Base-by-base conservation (phyloP, 2,888 invertebrate genomes). In the Oligia strigilis region DNA sequence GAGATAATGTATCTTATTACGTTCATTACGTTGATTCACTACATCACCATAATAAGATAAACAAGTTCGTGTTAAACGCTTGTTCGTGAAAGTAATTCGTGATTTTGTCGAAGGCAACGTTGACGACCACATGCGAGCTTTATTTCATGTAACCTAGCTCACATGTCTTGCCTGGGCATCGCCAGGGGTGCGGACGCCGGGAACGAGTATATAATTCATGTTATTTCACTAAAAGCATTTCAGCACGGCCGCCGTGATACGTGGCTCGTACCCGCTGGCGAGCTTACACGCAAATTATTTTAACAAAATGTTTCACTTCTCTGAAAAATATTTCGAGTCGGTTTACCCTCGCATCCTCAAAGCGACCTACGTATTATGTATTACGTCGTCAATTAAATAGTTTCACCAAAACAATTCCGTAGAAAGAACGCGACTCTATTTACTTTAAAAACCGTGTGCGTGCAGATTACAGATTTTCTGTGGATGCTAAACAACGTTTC, bases 141-240 rank as follows among this genome's bases (percentile, higher is more conserved):
- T 78, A 80, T 77, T 75, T 84, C 77, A 70, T 80, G 64, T 77
- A 69, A 70, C 78, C 80, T 74, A 80, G 72, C 73, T 82, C 78
- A 72, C 72, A 52, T 78, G 83, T 85, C 73, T 85, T 72, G 80
- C 62, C 81, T 83, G 78, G 58, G 49, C 69, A n/a, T 23, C 58
- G 77, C 78, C 77, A 49, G 72, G 58, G 77, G 77, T 69, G 64
- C 52, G 75, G 75, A 74, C 76, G 76, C 46, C 81, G 66, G 79
- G 83, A 69, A 79, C 74, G 76, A 71, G 86, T 78, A 89, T 86
- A 86, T 92, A 91, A 92, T 92, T 91, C 90, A 89, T 91, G 91
- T 91, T 92, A 93, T 93, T 93, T 92, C 88, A 88, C 91, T 93
- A 91, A 93, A 93, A 93, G 92, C 90, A 91, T 93, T 93, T 91